A percentile compares a stretch with the other conserved stretches of the same genome.
These are phyloP conservation scores for Cassiopea xamachana DNA, from an alignment of 30 jellyfish, hydroid and myxozoan species.

Conservation along the genomic window DNA sequence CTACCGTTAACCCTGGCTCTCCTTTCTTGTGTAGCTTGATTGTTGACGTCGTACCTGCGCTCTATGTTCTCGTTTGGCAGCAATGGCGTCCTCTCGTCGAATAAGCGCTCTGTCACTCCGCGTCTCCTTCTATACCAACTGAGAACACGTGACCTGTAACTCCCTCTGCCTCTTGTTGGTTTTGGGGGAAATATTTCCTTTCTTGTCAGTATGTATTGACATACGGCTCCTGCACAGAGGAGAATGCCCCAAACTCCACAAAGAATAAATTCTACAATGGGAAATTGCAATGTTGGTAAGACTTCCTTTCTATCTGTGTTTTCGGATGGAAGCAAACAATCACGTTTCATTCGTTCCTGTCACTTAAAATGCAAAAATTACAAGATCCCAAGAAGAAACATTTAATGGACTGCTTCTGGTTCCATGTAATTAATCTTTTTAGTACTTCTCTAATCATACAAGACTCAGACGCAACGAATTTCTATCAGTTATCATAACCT, in stretches of 20 bases:
- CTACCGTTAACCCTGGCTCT: not conserved
- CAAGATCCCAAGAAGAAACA: too few species aligned
- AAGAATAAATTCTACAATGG: slow-evolving; percentile 50
- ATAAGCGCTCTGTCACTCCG: not conserved
- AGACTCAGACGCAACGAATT: too few species aligned
- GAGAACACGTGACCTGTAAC: not conserved
- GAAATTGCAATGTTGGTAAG: not conserved
- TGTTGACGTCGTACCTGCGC: not conserved
- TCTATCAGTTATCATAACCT: too few species aligned
- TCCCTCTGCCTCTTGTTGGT: slow-evolving; percentile 27
- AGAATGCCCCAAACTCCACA: slow-evolving; percentile 65
- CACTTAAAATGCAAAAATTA: too few species aligned
- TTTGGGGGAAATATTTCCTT: slow-evolving; percentile 38
- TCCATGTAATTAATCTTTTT: too few species aligned
- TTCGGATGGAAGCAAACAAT: too few species aligned
- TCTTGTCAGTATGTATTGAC: slow-evolving; percentile 44
- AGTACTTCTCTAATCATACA: too few species aligned
- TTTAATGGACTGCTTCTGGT: too few species aligned
- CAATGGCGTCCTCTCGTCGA: slow-evolving; percentile 52
- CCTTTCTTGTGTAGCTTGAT: too few species aligned
- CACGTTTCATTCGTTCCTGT: too few species aligned
- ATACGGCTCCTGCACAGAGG: slow-evolving; percentile 31
- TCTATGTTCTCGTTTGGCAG: slow-evolving; percentile 17
- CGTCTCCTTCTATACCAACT: slow-evolving; percentile 15
- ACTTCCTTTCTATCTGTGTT: too few species aligned